A percentile compares a stretch with the other conserved stretches of the same genome.
Evolutionary conservation across 2,113 vertebrate species (phyloP).

Genomic region (Orcinus orca): DNA sequence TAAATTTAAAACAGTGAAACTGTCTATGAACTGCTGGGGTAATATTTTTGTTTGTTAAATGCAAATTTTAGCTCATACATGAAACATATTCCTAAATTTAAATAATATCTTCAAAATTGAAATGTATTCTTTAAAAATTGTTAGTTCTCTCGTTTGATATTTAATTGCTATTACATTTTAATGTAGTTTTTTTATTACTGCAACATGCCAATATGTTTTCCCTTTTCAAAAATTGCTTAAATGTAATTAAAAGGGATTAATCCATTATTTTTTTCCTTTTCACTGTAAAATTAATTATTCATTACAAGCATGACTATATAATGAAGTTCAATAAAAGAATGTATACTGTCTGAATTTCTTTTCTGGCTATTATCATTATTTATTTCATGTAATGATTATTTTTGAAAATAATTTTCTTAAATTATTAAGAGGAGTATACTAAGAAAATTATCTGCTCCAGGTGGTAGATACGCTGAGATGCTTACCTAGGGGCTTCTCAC

Average conservation of each 20-base stretch:
- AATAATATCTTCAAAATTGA: background rate
- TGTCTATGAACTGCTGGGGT: background rate
- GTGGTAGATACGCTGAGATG: background rate
- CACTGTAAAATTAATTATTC: slow-evolving; percentile 7
- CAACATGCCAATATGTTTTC: background rate
- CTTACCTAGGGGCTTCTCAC: background rate
- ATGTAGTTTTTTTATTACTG: background rate
- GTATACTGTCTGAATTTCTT: background rate
- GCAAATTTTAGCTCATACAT: background rate
- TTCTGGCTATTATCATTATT: background rate
- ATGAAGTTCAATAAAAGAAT: slow-evolving; percentile 19
- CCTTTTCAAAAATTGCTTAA: background rate
- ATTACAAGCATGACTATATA: background rate
- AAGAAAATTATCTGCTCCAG: background rate
- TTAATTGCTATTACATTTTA: slow-evolving; percentile 24
- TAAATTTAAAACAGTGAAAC: slow-evolving; percentile 36
- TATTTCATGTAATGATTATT: background rate
- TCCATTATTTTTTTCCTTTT: background rate
- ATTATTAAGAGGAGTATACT: background rate
- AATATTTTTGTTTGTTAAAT: slow-evolving; percentile 15
- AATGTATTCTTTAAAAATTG: background rate
- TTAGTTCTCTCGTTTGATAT: background rate
- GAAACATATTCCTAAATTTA: background rate
- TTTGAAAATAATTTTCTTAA: slow-evolving; percentile 11
- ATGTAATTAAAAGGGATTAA: background rate